Evolutionary conservation across 2,888 invertebrate species (phyloP), one percentile per base, ranked within the genome.

Genomic region (Cepaea hortensis): DNA sequence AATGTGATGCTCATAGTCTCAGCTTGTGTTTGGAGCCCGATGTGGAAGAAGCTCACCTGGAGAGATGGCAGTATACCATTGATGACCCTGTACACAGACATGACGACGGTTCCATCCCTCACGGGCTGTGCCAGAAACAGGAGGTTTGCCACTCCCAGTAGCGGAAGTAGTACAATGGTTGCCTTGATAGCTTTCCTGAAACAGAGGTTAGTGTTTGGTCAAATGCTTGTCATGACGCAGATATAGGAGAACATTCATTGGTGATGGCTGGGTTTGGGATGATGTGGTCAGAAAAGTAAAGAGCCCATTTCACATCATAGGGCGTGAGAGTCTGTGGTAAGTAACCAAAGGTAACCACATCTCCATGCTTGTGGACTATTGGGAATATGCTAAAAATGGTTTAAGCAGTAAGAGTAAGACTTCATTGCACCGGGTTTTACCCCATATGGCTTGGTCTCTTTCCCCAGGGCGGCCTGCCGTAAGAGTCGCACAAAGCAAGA

Each of bases 141-240:
- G 70, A 96, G 92, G 90, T 96, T 95, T 3, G 95, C 95, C 86
- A 95, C 93, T n/a, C 96, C 96, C 55, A 96, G 93, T 46, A 96
- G 92, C 3, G 96, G 96, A 85, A 96, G 95, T 18, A 96, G 92
- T 11, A 96, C 93, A 0, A 95, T 93, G 0, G 96, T 96, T 0
- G 96, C 95, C 91, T 95, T 95, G 77, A 95, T 95, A 20, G 95
- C 95, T 91, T 95, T 94, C 92, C 95, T 94, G 91, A 61, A 90
- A 88, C 18, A 5, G 23, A 23, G 7, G 13, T 6, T 18, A 68
- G 18, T 11, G 13, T 18, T 18, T 68, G 68, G n/a, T 18, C 11
- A 68, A 15, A 18, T 9, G 65, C 65, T 15, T 65, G 9, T 9
- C 13, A 2, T 18, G 18, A 18, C 65, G 65, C 65, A 15, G 65